Conservation (phyloP, 1,140 invertebrate genomes). For the Phocides pigmalion region DNA sequence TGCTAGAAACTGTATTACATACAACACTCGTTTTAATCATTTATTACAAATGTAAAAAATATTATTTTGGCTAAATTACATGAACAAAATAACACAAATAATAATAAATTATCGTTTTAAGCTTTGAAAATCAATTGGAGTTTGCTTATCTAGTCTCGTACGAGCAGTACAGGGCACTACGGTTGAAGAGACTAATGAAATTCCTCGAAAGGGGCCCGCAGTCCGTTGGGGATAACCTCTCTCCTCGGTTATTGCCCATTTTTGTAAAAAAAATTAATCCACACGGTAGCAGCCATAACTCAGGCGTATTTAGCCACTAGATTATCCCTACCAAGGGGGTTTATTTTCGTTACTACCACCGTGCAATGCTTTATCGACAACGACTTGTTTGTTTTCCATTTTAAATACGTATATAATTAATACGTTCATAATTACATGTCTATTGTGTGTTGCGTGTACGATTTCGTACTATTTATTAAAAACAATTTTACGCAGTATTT, state of each 20-base stretch:
- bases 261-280: slow-evolving; percentile 65
- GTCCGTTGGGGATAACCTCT: slow-evolving; percentile 39
- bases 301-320: slow-evolving; percentile 62
- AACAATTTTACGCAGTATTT: too few species aligned
- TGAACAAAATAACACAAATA: background rate
- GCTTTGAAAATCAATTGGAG: slow-evolving; percentile 24
- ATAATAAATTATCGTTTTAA: slow-evolving; percentile 8
- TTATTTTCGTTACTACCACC: slow-evolving; percentile 38
- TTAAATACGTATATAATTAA: background rate
- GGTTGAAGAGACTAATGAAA: slow-evolving; percentile 58
- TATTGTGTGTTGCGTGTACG: too few species aligned
- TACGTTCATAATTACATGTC: too few species aligned
- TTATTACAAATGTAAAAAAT: too few species aligned
- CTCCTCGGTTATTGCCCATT: slow-evolving; percentile 57
- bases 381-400: slow-evolving; percentile 22
- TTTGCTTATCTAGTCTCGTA: slow-evolving; percentile 15
- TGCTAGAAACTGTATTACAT: too few species aligned
- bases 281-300: slow-evolving; percentile 49
- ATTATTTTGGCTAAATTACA: too few species aligned
- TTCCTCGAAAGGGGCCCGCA: slow-evolving; percentile 47
- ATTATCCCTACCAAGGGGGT: slow-evolving; percentile 48
- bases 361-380: slow-evolving; percentile 2
- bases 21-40: too few species aligned
- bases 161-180: slow-evolving; percentile 45
- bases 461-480: too few species aligned